These are phyloP conservation scores for Leuctra nigra DNA, from an alignment of 2,888 invertebrate genomes.

Conservation along the genomic window DNA sequence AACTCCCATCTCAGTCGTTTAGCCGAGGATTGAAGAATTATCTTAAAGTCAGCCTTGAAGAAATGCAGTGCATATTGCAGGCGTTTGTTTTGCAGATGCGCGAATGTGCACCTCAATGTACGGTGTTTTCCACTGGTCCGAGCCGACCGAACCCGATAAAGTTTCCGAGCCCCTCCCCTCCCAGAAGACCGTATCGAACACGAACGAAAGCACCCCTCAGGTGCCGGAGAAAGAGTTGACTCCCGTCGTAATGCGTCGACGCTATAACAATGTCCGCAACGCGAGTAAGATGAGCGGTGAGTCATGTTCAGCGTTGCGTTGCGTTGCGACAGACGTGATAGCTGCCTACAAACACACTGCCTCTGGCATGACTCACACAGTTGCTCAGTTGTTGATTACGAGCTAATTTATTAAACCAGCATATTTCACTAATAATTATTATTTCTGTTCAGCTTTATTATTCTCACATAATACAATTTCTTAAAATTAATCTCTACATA, in stretches of 20 bases:
- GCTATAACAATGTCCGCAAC: slow-evolving; percentile 19
- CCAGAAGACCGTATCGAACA: slow-evolving; percentile 29
- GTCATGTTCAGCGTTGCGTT: background rate
- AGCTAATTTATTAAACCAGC: too few species aligned
- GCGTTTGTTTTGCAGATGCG: slow-evolving; percentile 47
- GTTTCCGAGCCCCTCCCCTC: slow-evolving; percentile 42
- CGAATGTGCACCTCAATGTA: slow-evolving; percentile 66
- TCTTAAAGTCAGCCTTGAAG: too few species aligned
- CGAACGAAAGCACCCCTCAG: slow-evolving; percentile 18
- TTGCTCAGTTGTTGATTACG: too few species aligned
- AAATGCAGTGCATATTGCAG: too few species aligned
- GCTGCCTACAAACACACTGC: background rate
- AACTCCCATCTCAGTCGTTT: too few species aligned
- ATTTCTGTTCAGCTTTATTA: too few species aligned
- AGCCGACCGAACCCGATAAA: slow-evolving; percentile 41
- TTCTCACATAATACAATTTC: too few species aligned
- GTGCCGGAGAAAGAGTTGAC: slow-evolving; percentile 22
- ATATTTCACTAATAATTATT: too few species aligned
- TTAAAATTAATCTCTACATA: too few species aligned
- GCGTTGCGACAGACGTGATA: too few species aligned
- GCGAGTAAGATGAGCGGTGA: slow-evolving; percentile 18
- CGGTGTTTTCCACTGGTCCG: slow-evolving; percentile 63
- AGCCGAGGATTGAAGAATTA: too few species aligned
- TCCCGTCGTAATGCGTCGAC: slow-evolving; percentile 21
- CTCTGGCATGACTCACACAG: background rate